Evolutionary conservation across 2,113 vertebrate species (phyloP).

Genomic region (Plecotus auritus): DNA sequence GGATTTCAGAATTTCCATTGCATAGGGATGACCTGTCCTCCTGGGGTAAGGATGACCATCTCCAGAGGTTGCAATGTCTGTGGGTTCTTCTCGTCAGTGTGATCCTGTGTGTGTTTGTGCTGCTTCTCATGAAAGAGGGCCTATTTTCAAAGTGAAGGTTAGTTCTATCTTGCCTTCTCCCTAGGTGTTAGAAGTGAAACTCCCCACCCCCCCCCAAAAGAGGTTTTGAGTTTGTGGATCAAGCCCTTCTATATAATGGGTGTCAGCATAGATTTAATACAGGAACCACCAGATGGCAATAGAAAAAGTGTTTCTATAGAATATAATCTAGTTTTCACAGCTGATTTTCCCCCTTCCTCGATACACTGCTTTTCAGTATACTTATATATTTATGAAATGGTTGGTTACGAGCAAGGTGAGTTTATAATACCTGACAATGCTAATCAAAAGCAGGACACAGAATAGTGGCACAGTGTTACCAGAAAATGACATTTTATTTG

Average conservation of each 20-base stretch:
- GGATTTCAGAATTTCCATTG: not conserved
- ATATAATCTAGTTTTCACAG: constrained; percentile 20
- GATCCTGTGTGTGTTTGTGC: not conserved
- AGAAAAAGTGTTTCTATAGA: constrained; percentile 50
- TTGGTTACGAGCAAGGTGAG: not conserved
- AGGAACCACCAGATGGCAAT: constrained; percentile 68
- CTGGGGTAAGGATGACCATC: not conserved
- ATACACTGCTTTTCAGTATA: not conserved
- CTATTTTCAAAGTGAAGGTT: not conserved
- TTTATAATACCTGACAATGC: constrained; percentile 25
- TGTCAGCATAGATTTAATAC: constrained; percentile 12
- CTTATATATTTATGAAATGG: not conserved
- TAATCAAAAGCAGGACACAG: constrained; percentile 1
- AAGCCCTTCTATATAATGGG: not conserved
- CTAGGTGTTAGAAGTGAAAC: not conserved
- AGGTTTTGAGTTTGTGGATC: not conserved
- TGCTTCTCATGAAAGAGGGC: not conserved
- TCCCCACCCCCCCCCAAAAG: no score
- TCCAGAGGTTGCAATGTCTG: not conserved
- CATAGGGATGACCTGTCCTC: not conserved
- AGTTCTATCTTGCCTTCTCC: not conserved
- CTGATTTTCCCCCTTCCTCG: not conserved
- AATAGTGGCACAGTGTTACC: not conserved
- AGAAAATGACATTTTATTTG: constrained; percentile 27
- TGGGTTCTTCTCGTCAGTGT: not conserved